A percentile compares a stretch with the other conserved stretches of the same genome.
These are phyloP conservation scores for Naja naja DNA, from an alignment of 2,113 vertebrate genomes.

Conservation along the genomic window DNA sequence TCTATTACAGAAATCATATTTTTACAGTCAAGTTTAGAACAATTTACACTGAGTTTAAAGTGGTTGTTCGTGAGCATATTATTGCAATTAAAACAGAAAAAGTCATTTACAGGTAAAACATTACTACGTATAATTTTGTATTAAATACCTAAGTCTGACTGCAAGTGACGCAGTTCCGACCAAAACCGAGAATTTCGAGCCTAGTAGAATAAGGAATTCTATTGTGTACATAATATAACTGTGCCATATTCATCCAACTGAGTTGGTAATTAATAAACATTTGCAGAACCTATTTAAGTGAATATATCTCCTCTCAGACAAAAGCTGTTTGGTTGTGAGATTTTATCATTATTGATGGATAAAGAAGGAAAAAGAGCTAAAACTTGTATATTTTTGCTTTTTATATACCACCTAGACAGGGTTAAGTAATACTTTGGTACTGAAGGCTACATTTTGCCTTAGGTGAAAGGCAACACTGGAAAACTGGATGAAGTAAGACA, in stretches of 20 bases:
- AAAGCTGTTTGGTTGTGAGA: neutral
- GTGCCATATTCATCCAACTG: neutral
- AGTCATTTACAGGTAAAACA: too few relatives aligned
- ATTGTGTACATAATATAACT: neutral
- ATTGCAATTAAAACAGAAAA: too few relatives aligned
- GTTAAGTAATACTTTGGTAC: neutral
- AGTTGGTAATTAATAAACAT: neutral
- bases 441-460: neutral
- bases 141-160: too few relatives aligned
- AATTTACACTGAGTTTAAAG: too few relatives aligned
- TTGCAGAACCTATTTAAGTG: neutral
- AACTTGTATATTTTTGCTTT: neutral
- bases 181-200: too few relatives aligned
- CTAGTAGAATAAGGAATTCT: too few relatives aligned
- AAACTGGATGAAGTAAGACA: neutral
- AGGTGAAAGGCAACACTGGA: neutral
- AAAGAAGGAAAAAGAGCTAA: neutral
- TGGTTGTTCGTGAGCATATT: too few relatives aligned
- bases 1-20: too few relatives aligned
- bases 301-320: neutral
- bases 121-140: too few relatives aligned
- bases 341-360: neutral
- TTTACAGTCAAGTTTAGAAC: too few relatives aligned
- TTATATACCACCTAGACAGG: neutral
- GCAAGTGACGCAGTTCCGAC: too few relatives aligned